These are phyloP conservation scores for Eumeta japonica DNA, from an alignment of 1,140 invertebrate species.

Conservation along the genomic window DNA sequence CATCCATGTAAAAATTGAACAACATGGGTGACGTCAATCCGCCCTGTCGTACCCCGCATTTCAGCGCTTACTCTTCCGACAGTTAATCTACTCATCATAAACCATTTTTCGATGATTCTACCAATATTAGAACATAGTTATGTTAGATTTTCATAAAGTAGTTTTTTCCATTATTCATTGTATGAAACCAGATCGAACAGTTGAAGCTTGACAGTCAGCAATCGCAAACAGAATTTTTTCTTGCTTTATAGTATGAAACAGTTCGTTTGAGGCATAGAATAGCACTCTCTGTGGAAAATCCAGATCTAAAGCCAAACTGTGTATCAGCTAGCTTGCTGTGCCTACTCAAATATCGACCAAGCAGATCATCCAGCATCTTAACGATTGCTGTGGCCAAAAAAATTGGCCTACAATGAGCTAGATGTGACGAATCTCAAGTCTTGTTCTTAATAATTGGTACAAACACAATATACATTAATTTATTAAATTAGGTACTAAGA, in stretches of 20 bases:
- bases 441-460: slow-evolving; percentile 4
- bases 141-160: not conserved
- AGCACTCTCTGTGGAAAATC: slow-evolving; percentile 4
- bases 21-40: not conserved
- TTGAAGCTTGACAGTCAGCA: not conserved
- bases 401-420: slow-evolving; percentile 1
- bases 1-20: slow-evolving; percentile 2
- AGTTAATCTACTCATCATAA: not conserved
- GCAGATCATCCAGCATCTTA: slow-evolving; percentile 2
- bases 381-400: not conserved
- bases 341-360: not conserved
- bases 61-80: not conserved
- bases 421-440: not conserved
- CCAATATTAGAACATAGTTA: slow-evolving; percentile 4
- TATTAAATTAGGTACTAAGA: too few relatives aligned
- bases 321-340: not conserved
- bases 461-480: not conserved
- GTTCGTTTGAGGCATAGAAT: slow-evolving; percentile 3
- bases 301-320: slow-evolving; percentile 4
- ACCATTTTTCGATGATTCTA: not conserved
- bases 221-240: not conserved
- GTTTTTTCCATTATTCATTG: slow-evolving; percentile 1
- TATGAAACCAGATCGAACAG: slow-evolving; percentile 4
- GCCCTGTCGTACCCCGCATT: slow-evolving; percentile 3
- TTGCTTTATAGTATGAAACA: slow-evolving; percentile 2